These are phyloP conservation scores for Sus cebifrons DNA, from an alignment of 2,797 vertebrate genomes.

Conservation along the genomic window DNA sequence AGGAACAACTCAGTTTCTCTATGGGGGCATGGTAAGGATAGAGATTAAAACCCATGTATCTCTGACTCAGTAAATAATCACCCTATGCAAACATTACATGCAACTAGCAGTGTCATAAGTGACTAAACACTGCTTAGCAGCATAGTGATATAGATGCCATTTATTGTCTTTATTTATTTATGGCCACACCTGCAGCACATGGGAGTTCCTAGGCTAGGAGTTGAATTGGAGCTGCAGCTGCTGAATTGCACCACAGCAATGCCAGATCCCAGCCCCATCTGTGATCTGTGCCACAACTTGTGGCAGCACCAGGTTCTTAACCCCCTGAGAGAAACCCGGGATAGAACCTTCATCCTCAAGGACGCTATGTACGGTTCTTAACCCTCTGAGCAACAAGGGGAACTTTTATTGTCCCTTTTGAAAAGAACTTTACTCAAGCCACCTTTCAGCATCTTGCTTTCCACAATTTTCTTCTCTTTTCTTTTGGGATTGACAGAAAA, in stretches of 20 bases:
- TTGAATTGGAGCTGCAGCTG: too few species aligned
- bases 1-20: background rate
- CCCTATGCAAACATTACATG: background rate
- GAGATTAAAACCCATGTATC: background rate
- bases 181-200: too few species aligned
- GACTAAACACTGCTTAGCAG: constrained; percentile 17
- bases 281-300: too few species aligned
- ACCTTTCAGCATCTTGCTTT: background rate
- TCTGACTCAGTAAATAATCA: constrained; percentile 37
- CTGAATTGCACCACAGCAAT: too few species aligned
- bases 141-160: background rate
- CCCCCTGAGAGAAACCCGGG: too few species aligned
- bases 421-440: background rate
- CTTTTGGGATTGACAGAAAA: constrained; percentile 37
- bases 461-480: background rate
- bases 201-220: too few species aligned
- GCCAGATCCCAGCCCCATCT: too few species aligned
- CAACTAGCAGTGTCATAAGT: background rate
- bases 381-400: too few species aligned
- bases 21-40: background rate
- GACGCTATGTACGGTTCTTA: too few species aligned
- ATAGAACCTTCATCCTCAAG: too few species aligned
- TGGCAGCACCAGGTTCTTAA: too few species aligned
- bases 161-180: background rate
- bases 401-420: background rate